Evolutionary conservation across 2,888 invertebrate genomes (phyloP), one percentile per base, ranked within the genome.

Genomic region (Heterodera filipjevi): DNA sequence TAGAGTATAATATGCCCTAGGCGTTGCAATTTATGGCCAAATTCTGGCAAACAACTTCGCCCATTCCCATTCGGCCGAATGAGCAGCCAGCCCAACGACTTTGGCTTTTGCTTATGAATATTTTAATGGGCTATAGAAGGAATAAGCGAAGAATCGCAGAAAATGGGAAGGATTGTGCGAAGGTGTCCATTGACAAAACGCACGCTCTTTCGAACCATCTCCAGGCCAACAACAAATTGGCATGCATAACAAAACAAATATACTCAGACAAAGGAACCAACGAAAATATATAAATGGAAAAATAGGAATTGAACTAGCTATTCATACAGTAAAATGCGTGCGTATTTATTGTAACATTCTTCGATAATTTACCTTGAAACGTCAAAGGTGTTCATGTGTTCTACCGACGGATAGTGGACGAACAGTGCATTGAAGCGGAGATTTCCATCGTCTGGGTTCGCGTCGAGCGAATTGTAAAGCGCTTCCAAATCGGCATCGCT

Each of bases 391-490:
- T 74, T 66, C 78, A 83, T 77, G 77, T 82, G 59, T n/a, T 82
- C 82, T 16, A 85, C 76, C 10, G 32, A 22, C 32, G 44, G 44
- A 27, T 83, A 83, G n/a, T 82, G 76, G 6, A 84, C 84, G 49
- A 82, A 77, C 16, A 83, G 77, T 8, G 82, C 74, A 39, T 79
- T 71, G n/a, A 81, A 70, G 32, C 82, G 77, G 19, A 84, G 64
- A 8, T 76, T 66, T 46, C 71, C 22, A 22, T 78, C 78, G 30
- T 75, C 79, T 2, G 68, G 68, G 53, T 49, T 77, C 30, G 79
- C 84, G 19, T 79, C 81, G 19, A 85, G 80, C 27, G 84, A 82
- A n/a, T 79, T 77, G 68, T 82, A 81, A 44, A 85, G 77, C 33
- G 80, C 83, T 2, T 70, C 66, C n/a, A 77, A 64, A 39, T 84